A percentile compares a stretch with the other conserved stretches of the same genome.
Evolutionary conservation across 2,113 vertebrate species (phyloP).

Genomic region (Cyprinodon variegatus): DNA sequence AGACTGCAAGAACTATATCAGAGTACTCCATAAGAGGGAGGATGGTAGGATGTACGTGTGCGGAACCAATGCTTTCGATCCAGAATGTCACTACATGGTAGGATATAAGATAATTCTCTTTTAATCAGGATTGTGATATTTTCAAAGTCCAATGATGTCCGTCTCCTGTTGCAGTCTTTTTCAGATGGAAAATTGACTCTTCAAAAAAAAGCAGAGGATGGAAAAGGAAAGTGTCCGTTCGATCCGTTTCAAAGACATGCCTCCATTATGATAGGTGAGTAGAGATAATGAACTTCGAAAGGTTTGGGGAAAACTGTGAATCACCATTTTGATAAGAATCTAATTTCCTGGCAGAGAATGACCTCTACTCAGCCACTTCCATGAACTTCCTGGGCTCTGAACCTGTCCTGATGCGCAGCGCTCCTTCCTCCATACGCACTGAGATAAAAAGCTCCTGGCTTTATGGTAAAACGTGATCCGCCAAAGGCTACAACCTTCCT

Average conservation of each 20-base stretch:
- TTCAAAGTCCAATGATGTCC: background rate
- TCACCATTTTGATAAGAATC: background rate
- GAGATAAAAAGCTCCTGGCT: constrained; percentile 82
- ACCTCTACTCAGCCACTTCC: constrained; percentile 84
- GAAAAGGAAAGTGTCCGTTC: constrained; percentile 83
- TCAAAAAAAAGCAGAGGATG: constrained; percentile 65
- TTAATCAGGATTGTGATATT: background rate
- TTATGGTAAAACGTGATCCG: constrained; percentile 65
- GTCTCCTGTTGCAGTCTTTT: constrained; percentile 67
- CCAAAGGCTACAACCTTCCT: too few relatives aligned
- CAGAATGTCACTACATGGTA: constrained; percentile 80
- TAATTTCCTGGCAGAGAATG: constrained; percentile 66
- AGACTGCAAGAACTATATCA: constrained; percentile 83
- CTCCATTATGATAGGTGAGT: constrained; percentile 80
- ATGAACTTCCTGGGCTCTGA: constrained; percentile 85
- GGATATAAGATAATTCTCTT: constrained; percentile 33
- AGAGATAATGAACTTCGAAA: background rate
- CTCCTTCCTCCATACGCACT: constrained; percentile 68
- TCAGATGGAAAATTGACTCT: constrained; percentile 62
- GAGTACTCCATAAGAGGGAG: constrained; percentile 72
- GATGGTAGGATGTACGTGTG: constrained; percentile 78
- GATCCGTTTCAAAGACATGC: constrained; percentile 78
- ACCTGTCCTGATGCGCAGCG: constrained; percentile 74
- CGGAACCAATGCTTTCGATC: constrained; percentile 83
- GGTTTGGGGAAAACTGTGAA: background rate